Evolutionary conservation across 2,113 vertebrate species (phyloP).

Genomic region (Catharus minimus): DNA sequence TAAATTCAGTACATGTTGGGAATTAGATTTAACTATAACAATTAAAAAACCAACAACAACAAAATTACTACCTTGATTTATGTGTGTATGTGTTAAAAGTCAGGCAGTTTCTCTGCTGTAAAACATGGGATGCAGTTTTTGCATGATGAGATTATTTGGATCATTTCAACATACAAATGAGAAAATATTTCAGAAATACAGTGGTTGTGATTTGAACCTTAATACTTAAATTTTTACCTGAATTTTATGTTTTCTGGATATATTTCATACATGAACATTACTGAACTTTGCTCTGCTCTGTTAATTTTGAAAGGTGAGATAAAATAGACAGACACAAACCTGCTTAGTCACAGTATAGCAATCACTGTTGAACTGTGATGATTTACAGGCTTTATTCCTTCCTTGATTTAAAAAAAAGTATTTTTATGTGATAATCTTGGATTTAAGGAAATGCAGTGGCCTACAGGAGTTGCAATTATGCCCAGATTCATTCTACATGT

Average conservation of each 20-base stretch:
- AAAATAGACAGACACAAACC: not conserved
- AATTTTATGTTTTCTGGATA: not conserved
- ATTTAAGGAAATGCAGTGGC: not conserved
- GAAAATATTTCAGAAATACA: not conserved
- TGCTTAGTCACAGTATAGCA: not conserved
- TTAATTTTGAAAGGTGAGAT: not conserved
- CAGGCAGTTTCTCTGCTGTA: not conserved
- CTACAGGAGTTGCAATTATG: not conserved
- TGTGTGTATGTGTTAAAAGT: not conserved
- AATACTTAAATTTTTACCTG: not conserved
- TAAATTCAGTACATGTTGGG: not conserved
- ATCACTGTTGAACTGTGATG: not conserved
- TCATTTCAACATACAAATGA: not conserved
- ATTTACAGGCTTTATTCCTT: not conserved
- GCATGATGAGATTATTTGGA: not conserved
- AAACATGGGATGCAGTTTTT: not conserved
- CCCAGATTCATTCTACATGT: not conserved
- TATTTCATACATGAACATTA: not conserved
- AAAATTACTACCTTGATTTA: not conserved
- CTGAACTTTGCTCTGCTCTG: not conserved
- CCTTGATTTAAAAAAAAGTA: not conserved
- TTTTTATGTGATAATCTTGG: not conserved
- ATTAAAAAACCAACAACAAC: not conserved
- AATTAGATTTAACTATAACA: not conserved
- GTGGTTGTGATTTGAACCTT: not conserved